Conservation (phyloP, 2,113 vertebrate species). For the Ifrita kowaldi region DNA sequence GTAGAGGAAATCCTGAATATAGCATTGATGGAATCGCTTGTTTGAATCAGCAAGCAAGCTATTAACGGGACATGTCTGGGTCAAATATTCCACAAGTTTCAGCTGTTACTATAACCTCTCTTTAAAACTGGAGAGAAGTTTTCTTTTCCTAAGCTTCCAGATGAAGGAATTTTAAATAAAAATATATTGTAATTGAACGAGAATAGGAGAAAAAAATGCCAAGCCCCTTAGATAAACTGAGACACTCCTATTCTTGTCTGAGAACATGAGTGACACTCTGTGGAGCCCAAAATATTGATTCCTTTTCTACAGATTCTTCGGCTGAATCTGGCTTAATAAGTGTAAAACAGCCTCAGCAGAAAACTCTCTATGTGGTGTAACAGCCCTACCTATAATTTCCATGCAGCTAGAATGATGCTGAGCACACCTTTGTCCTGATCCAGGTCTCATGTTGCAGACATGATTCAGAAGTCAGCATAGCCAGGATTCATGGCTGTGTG, state of each 20-base stretch:
- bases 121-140: background rate
- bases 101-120: background rate
- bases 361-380: background rate
- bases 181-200: background rate
- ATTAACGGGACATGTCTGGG: background rate
- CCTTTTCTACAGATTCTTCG: background rate
- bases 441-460: background rate
- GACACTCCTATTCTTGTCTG: background rate
- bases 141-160: background rate
- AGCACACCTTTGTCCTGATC: background rate
- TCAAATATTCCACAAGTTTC: background rate
- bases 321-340: background rate
- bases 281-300: background rate
- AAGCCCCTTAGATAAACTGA: background rate
- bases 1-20: background rate
- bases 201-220: background rate
- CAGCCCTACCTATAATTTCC: background rate
- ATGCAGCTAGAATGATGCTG: background rate
- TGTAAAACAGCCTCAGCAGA: background rate
- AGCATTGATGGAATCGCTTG: background rate
- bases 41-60: conserved; percentile 15
- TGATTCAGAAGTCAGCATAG: background rate
- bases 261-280: background rate
- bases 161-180: background rate
- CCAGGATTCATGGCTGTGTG: background rate